Base-by-base conservation (phyloP, 2,888 invertebrate genomes). In the Metallyticus violacea region DNA sequence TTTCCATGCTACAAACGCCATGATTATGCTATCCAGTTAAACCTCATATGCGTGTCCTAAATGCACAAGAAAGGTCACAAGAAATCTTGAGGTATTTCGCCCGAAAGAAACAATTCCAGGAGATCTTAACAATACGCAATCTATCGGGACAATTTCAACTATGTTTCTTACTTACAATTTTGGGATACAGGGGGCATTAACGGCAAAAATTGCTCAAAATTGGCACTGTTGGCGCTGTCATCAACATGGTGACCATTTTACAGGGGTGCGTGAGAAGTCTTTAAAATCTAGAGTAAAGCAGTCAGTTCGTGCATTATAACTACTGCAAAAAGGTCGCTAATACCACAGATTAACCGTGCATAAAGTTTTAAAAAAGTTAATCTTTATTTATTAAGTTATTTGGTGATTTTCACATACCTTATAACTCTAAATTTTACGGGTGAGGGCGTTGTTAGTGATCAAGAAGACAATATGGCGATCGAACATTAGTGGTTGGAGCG, bases 181-280 rank as follows among this genome's bases (percentile, higher is more conserved):
- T 88, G 86, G 92, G 92, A 93, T 92, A 93, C 92, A 94, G 94
- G 94, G 94, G 94, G 94, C 94, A 94, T 94, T 93, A 92, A 92
- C 93, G 92, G 93, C 93, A 93, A 93, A 94, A 94, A 94, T 93
- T 94, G 93, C 94, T 92, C 91, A 92, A 93, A 94, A 94, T 94
- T 93, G 94, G 94, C 94, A 94, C 94, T 92, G 94, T 93, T 93
- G 94, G 94, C 94, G 94, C 94, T 94, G 94, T 93, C 93, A 93
- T 94, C 94, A 94, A 93, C 92, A 93, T 93, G 93, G 93, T 92
- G 92, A 91, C 90, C 91, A 87, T 28, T 26, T 28, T 28, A 77
- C 40, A 62, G 40, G 15, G 40, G 40, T 62, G 9, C 22, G 15
- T 15, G 4, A 62, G 15, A 62, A 62, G 15, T 62, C 9, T 15